Conservation (phyloP, 2,888 invertebrate species). For the Drosophila pullipes region DNA sequence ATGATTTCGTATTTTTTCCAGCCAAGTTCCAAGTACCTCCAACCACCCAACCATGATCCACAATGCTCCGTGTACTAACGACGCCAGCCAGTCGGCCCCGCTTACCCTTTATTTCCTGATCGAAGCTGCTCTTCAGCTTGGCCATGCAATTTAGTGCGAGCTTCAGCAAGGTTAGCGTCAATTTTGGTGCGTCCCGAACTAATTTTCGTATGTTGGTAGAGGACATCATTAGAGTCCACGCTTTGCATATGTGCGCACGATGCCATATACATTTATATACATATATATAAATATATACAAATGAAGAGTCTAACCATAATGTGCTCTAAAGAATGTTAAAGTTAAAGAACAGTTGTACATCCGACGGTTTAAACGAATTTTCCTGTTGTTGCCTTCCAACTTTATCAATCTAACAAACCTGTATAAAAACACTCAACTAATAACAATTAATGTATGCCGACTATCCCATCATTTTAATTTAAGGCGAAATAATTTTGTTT, state of each 20-base stretch:
- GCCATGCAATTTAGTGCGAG: conserved; percentile 49
- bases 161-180: conserved; percentile 32
- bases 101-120: conserved; percentile 1
- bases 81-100: conserved; percentile 34
- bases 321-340: neutral
- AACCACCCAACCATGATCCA: conserved; percentile 22
- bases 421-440: neutral
- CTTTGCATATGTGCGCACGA: neutral
- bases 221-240: neutral
- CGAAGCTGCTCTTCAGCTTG: conserved; percentile 16
- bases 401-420: neutral
- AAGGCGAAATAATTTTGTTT: neutral
- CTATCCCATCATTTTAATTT: neutral
- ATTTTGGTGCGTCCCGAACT: conserved; percentile 25
- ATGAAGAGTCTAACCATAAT: neutral
- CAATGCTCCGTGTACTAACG: conserved; percentile 41
- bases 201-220: conserved; percentile 7
- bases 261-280: too few relatives aligned
- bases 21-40: conserved; percentile 38
- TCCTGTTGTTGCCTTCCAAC: neutral
- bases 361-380: neutral
- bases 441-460: neutral
- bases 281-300: neutral
- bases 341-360: neutral
- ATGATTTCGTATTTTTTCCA: conserved; percentile 81